Base-by-base conservation (phyloP, 2,797 vertebrate species). In the Enoplosus armatus region DNA sequence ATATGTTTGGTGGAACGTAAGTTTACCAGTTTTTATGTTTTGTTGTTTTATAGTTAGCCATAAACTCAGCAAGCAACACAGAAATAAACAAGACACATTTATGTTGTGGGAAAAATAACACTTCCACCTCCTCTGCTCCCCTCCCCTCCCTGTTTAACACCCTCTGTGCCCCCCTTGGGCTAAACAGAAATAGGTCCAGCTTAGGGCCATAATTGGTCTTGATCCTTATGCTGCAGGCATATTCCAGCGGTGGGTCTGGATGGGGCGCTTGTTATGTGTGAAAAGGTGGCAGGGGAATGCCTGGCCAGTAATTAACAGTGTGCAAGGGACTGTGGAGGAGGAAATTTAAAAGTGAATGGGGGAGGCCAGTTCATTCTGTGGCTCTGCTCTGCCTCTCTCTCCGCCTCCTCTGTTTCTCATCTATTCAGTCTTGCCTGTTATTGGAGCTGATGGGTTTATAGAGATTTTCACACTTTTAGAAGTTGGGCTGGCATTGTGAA, bases 391-490 rank as follows among this genome's bases (percentile, higher is more conserved):
- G 83, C 90, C 92, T 90, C 90, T 90, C 87, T 79, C 90, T 88
- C 91, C 95, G 94, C 90, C 90, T 89, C 86, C 90, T 93, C 93
- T 95, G 92, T 93, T 95, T 95, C 89, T 94, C 93, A 95, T 97
- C 97, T 96, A 97, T 97, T 97, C 96, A 96, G 95, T 94, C 95
- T 94, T 93, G 77, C 80, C 96, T 95, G 96, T 97, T 97, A 97
- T 97, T 97, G 96, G 96, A 98, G 96, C 96, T 98, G 97, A 99
- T 98, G 96, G 97, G 96, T 97, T 98, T 98, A 97, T 97, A 96
- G 97, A 96, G 97, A 96, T 96, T 98, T 97, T 97, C 97, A 95
- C 97, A 97, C 97, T 97, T 96, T 95, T 95, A 95, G 95, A 94
- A 95, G 95, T 95, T 94, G 93, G 92, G 94, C 90, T 95, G 87